phyloP scores from a whole-genome alignment of 1,140 invertebrate species.

The Drosophila nigromelanica region DNA sequence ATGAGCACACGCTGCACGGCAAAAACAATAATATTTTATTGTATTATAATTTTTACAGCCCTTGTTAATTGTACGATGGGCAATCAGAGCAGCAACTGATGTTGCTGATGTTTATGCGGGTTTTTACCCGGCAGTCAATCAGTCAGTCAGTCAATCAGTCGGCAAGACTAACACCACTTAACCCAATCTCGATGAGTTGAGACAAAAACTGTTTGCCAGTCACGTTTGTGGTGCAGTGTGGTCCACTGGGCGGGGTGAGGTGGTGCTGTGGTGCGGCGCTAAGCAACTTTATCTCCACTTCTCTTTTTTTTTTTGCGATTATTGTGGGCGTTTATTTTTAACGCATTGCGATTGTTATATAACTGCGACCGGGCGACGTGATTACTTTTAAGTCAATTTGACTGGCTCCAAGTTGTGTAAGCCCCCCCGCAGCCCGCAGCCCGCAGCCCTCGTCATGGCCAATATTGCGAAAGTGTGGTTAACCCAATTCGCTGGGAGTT shows the following conservation, averaged over 20 bases:
- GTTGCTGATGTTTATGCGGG: conserved; percentile 48
- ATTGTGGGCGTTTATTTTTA: conserved; percentile 69
- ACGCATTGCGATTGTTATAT: conserved; percentile 67
- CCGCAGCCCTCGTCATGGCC: conserved; percentile 8
- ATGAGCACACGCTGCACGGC: conserved; percentile 45
- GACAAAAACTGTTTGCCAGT: conserved; percentile 73
- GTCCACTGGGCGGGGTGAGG: no score
- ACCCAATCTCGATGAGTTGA: conserved; percentile 60
- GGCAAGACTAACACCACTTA: conserved; percentile 33
- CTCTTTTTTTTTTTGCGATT: conserved; percentile 33
- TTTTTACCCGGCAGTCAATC: conserved; percentile 22
- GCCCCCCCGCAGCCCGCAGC: neutral
- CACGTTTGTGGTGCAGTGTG: conserved; percentile 69
- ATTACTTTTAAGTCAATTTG: conserved; percentile 66
- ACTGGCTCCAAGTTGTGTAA: conserved; percentile 50
- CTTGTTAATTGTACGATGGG: conserved; percentile 17
- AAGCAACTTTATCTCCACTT: conserved; percentile 62
- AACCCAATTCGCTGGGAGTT: conserved; percentile 30
- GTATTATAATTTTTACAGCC: conserved; percentile 28
- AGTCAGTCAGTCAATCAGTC: conserved; percentile 7
- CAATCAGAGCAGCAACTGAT: conserved; percentile 1
- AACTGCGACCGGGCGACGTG: conserved; percentile 61
- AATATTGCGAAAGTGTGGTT: conserved; percentile 46
- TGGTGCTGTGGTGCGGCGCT: conserved; percentile 8
- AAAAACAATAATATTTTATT: conserved; percentile 53